Evolutionary conservation across 2,113 vertebrate species (phyloP).

Genomic region (Peromyscus maniculatus): DNA sequence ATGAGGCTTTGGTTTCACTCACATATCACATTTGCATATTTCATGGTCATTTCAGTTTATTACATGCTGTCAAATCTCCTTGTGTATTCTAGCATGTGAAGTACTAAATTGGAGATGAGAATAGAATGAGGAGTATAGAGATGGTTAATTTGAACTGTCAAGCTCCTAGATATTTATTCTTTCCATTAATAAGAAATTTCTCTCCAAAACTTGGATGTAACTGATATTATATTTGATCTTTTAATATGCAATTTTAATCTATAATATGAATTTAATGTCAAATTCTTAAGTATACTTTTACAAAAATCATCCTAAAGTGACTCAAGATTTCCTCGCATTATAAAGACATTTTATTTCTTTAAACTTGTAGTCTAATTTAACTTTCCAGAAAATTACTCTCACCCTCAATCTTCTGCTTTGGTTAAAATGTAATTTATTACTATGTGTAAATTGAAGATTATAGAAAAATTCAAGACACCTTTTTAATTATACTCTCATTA

Average conservation of each 20-base stretch:
- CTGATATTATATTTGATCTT: background rate
- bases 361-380: background rate
- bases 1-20: background rate
- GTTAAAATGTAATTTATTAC: slow-evolving; percentile 50
- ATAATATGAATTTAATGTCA: background rate
- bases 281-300: background rate
- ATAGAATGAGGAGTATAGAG: background rate
- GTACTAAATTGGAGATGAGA: background rate
- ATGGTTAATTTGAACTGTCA: background rate
- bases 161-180: background rate
- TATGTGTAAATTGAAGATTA: slow-evolving; percentile 9
- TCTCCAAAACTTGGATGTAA: background rate
- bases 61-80: background rate
- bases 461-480: slow-evolving; percentile 18
- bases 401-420: background rate
- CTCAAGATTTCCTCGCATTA: slow-evolving; percentile 26
- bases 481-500: slow-evolving; percentile 58
- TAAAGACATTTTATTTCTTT: slow-evolving; percentile 52
- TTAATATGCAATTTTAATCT: background rate
- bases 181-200: slow-evolving; percentile 29
- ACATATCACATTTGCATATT: background rate
- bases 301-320: slow-evolving; percentile 28
- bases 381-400: slow-evolving; percentile 38
- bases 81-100: background rate
- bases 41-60: background rate